Percentiles rank a stretch among this genome's conserved stretches.
phyloP scores from a whole-genome alignment of 2,113 vertebrate species.

The Notarius lentiginosus region DNA sequence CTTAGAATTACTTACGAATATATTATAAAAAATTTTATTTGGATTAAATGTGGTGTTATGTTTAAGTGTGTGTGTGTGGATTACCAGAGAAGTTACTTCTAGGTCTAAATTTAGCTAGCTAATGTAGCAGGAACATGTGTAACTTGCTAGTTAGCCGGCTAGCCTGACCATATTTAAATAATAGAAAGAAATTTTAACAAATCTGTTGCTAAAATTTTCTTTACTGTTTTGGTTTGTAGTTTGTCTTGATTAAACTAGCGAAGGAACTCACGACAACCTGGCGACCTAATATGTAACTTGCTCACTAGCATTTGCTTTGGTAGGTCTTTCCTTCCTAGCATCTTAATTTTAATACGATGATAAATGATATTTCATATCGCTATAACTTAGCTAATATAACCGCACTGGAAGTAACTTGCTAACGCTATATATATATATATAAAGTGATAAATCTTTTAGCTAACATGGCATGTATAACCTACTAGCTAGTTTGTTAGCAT shows the following conservation, averaged over 20 bases:
- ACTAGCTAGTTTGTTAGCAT: background rate
- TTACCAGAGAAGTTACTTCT: too few species aligned
- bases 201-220: too few species aligned
- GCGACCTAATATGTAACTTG: background rate
- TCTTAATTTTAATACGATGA: background rate
- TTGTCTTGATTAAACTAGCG: background rate
- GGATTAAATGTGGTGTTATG: too few species aligned
- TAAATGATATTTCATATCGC: background rate
- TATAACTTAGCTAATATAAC: background rate
- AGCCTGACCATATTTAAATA: too few species aligned
- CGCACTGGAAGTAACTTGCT: background rate
- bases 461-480: background rate
- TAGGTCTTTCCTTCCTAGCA: background rate
- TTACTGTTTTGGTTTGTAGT: too few species aligned
- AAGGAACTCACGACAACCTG: background rate
- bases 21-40: too few species aligned
- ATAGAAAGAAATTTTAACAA: too few species aligned
- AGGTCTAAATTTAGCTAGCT: too few species aligned
- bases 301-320: background rate
- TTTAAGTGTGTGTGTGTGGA: too few species aligned
- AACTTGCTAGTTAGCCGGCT: too few species aligned
- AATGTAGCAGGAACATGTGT: too few species aligned
- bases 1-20: too few species aligned
- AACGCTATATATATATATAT: background rate
- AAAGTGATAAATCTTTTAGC: background rate